A percentile compares a stretch with the other conserved stretches of the same genome.
Evolutionary conservation across 1,140 invertebrate genomes (phyloP).

Genomic region (Thalassaphorura encarpata): DNA sequence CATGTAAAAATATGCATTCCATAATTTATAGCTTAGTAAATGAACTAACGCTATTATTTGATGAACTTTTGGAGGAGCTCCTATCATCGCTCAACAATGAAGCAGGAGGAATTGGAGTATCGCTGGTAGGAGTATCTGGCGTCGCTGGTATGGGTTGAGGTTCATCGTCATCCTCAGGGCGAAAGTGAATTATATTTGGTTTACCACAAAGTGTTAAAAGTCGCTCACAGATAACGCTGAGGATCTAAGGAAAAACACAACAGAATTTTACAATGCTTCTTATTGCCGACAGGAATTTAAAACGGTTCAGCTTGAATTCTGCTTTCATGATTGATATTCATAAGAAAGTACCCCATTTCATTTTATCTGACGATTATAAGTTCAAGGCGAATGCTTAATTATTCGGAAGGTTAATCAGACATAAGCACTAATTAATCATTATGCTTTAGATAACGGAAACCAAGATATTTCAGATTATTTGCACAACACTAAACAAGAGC

Average conservation of each 20-base stretch:
- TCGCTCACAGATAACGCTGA: constrained; percentile 64
- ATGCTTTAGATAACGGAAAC: no score
- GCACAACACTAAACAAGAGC: no score
- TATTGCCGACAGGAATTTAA: no score
- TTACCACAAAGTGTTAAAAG: constrained; percentile 55
- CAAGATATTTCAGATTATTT: no score
- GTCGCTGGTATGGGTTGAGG: constrained; percentile 16
- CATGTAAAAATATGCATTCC: background rate
- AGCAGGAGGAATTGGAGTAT: background rate
- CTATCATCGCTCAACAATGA: background rate
- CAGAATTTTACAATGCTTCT: background rate
- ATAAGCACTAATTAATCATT: no score
- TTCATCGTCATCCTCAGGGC: constrained; percentile 19
- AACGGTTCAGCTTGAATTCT: no score
- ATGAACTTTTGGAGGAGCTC: background rate
- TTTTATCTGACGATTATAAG: no score
- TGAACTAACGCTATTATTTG: background rate
- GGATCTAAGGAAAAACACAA: constrained; percentile 45
- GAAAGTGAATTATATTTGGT: constrained; percentile 17
- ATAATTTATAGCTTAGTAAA: background rate
- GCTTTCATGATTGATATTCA: no score
- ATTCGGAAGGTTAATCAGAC: no score
- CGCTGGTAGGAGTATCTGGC: constrained; percentile 17
- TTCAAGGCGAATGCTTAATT: no score
- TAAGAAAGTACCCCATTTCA: no score